Evolutionary conservation across 2,113 vertebrate species (phyloP).

Genomic region (Protomyctophum bolini): DNA sequence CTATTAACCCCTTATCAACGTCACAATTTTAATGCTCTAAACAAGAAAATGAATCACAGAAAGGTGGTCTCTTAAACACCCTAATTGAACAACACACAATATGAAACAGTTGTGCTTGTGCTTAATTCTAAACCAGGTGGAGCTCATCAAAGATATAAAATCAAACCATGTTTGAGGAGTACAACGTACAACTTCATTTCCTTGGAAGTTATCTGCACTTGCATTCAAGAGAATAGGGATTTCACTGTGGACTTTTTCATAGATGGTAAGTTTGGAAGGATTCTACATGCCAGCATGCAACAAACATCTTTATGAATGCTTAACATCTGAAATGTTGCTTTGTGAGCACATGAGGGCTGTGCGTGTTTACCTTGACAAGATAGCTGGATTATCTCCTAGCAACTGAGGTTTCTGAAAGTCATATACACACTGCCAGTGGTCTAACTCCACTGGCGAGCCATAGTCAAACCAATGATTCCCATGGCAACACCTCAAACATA

Average conservation of each 20-base stretch:
- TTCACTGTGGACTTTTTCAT: neutral
- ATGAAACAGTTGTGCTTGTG: neutral
- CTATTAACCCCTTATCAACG: slow-evolving; percentile 45
- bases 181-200: slow-evolving; percentile 62
- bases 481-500: slow-evolving; percentile 67
- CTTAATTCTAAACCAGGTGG: neutral
- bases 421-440: slow-evolving; percentile 60
- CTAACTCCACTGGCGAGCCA: slow-evolving; percentile 49
- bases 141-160: slow-evolving; percentile 26
- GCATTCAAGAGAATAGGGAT: slow-evolving; percentile 26
- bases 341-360: slow-evolving; percentile 51
- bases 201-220: slow-evolving; percentile 67
- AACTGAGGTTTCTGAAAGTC: slow-evolving; percentile 63
- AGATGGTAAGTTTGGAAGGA: neutral
- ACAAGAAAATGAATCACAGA: neutral
- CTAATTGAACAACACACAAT: neutral
- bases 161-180: neutral
- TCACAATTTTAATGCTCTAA: neutral
- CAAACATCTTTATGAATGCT: slow-evolving; percentile 35
- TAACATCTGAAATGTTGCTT: slow-evolving; percentile 35
- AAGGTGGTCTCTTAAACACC: neutral
- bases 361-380: slow-evolving; percentile 60
- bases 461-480: slow-evolving; percentile 61
- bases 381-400: slow-evolving; percentile 68
- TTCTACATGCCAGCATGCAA: slow-evolving; percentile 12